phyloP scores from a whole-genome alignment of 2,797 vertebrate species.

The Crossoptilon crossoptilon region DNA sequence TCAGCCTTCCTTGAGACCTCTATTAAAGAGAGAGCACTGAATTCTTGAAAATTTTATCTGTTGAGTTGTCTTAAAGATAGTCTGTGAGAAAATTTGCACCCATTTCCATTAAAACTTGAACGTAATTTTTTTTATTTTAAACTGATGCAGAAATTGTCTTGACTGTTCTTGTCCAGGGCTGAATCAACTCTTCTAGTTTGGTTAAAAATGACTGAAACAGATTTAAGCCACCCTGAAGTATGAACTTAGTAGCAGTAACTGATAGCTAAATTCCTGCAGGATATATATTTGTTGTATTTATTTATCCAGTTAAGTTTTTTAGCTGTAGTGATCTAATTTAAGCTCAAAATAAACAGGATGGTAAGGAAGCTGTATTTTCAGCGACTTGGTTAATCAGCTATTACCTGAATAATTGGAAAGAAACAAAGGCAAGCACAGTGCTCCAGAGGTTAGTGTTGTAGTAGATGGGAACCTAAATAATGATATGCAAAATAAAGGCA shows the following conservation, averaged over 20 bases:
- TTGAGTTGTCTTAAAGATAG: not conserved
- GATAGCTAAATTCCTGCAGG: not conserved
- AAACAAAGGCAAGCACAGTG: not conserved
- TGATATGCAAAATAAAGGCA: not conserved
- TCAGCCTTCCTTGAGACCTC: not conserved
- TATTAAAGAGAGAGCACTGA: not conserved
- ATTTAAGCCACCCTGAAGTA: not conserved
- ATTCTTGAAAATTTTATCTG: not conserved
- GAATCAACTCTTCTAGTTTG: not conserved
- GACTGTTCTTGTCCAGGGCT: not conserved
- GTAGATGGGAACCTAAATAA: constrained; percentile 13
- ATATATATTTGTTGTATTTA: not conserved
- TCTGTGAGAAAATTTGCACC: not conserved
- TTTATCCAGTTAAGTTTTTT: not conserved
- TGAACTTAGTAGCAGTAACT: not conserved
- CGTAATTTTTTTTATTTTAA: not conserved
- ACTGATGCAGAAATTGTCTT: not conserved
- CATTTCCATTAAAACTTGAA: not conserved
- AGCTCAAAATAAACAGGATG: not conserved
- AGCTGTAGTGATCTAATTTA: not conserved
- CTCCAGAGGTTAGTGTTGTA: constrained; percentile 3
- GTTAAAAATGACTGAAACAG: not conserved
- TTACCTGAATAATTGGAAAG: constrained; percentile 13
- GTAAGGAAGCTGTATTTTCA: not conserved
- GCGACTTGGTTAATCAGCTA: not conserved